A percentile compares a stretch with the other conserved stretches of the same genome.
phyloP scores from a whole-genome alignment of 2,888 invertebrate species.

The Frankliniella intonsa region DNA sequence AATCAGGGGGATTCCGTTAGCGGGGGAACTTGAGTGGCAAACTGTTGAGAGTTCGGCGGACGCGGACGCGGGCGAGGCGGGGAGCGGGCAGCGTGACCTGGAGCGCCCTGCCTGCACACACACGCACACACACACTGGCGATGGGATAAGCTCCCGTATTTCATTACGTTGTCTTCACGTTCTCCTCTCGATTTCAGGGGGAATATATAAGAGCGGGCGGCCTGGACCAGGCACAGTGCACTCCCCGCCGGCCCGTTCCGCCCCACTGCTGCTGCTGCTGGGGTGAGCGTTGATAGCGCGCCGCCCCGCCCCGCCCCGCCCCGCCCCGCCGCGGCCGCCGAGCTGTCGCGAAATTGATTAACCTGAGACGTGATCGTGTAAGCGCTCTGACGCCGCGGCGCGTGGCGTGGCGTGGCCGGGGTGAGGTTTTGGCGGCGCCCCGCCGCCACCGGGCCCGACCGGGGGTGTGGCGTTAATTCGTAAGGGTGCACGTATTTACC shows the following conservation, averaged over 20 bases:
- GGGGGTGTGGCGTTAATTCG: no score
- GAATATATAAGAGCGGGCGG: background rate
- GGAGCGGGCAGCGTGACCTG: background rate
- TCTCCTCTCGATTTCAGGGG: background rate
- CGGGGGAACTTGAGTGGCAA: conserved; percentile 1
- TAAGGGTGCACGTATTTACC: no score
- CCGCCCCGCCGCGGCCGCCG: background rate
- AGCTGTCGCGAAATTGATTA: conserved; percentile 11
- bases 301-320: background rate
- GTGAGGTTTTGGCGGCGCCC: no score
- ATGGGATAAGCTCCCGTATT: background rate
- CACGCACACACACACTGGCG: no score
- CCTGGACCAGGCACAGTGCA: background rate
- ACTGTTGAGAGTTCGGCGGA: background rate
- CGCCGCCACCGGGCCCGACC: no score
- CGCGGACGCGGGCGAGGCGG: background rate
- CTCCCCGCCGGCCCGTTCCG: background rate
- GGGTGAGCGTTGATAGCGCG: no score
- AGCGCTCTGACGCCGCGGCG: background rate
- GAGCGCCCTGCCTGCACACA: background rate
- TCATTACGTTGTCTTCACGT: background rate
- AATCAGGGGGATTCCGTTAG: background rate
- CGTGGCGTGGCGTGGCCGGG: no score
- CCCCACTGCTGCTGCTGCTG: background rate
- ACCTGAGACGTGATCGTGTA: conserved; percentile 2